phyloP scores from a whole-genome alignment of 2,113 vertebrate genomes.

The Thermophis baileyi region DNA sequence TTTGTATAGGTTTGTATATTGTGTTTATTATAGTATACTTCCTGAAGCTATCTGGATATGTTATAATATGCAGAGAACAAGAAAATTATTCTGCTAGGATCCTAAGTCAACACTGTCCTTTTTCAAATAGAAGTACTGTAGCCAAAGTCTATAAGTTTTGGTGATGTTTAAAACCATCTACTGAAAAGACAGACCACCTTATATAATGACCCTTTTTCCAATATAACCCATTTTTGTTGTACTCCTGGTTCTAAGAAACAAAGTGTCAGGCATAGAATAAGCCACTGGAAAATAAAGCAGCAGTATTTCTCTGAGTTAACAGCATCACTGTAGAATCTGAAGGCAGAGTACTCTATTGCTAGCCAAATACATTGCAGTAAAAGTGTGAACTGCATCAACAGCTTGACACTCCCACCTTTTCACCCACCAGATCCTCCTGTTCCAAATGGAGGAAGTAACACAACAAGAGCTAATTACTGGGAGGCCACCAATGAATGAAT shows the following conservation, averaged over 20 bases:
- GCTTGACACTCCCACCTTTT: not conserved
- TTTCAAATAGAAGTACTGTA: not conserved
- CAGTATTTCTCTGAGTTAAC: not conserved
- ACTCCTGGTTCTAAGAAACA: not conserved
- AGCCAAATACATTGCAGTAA: conserved; percentile 11
- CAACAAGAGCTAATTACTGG: not conserved
- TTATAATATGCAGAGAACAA: not conserved
- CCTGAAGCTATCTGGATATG: not conserved
- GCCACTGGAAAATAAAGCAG: not conserved
- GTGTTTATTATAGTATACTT: not conserved
- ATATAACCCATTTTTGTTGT: not conserved
- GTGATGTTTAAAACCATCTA: not conserved
- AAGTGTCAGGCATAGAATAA: not conserved
- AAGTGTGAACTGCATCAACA: not conserved
- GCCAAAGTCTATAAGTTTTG: not conserved
- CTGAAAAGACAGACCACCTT: too few relatives aligned
- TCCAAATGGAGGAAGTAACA: not conserved
- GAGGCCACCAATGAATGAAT: not conserved
- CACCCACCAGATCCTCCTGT: not conserved
- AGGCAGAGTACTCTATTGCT: not conserved
- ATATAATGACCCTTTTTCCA: not conserved
- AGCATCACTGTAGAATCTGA: not conserved
- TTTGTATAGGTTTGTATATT: not conserved
- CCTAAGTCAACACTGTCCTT: not conserved
- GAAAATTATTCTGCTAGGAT: not conserved